A percentile compares a stretch with the other conserved stretches of the same genome.
Evolutionary conservation across 2,113 vertebrate species (phyloP).

Genomic region (Panurus biarmicus): DNA sequence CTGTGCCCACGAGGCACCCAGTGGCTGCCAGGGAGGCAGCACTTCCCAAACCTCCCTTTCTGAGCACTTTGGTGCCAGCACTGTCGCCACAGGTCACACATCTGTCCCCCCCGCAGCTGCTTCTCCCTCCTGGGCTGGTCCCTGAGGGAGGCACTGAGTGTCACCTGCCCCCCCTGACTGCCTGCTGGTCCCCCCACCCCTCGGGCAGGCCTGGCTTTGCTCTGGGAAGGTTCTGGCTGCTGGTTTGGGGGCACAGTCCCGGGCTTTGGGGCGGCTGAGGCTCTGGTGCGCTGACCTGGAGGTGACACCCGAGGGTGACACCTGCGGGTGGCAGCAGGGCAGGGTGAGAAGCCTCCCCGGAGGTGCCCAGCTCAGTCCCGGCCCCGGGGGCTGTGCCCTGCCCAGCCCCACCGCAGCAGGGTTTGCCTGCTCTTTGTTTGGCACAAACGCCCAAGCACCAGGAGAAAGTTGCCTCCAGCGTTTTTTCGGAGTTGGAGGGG

Average conservation of each 20-base stretch:
- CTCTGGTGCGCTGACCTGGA: no score
- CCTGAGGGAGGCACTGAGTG: background rate
- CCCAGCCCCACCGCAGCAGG: background rate
- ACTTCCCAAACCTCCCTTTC: background rate
- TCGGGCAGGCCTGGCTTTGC: no score
- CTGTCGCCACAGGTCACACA: background rate
- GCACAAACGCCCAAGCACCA: background rate
- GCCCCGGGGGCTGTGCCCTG: background rate
- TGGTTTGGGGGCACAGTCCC: no score
- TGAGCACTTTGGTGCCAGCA: background rate
- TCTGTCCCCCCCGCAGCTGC: background rate
- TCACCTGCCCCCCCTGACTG: no score
- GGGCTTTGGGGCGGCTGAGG: no score
- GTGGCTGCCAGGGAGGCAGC: background rate
- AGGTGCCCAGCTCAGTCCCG: no score
- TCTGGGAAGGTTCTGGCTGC: no score
- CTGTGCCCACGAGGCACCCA: background rate
- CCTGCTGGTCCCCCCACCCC: no score
- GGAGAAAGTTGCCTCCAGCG: conserved; percentile 30
- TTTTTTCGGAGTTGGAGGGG: background rate
- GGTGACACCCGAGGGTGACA: no score
- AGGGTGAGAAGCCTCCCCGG: no score
- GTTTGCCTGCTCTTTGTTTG: background rate
- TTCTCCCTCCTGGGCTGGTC: background rate
- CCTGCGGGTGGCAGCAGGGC: no score